Percentiles rank a stretch among this genome's conserved stretches.
Conservation (phyloP, 2,888 invertebrate genomes). For the Oasisia sp. region DNA sequence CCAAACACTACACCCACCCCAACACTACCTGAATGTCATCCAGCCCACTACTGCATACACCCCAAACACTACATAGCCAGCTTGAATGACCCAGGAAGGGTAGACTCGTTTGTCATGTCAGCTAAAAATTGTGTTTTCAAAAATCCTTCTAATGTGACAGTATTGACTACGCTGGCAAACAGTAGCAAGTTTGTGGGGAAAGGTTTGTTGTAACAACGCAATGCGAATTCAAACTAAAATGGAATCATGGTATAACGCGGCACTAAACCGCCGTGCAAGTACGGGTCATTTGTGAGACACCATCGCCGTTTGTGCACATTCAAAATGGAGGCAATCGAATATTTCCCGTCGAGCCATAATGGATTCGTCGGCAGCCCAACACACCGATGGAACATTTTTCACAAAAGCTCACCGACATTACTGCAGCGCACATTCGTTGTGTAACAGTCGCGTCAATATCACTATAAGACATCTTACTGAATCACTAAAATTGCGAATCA, state of each 20-base stretch:
- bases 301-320: neutral
- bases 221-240: neutral
- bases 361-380: slow-evolving; percentile 6
- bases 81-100: neutral
- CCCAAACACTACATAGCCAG: neutral
- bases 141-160: neutral
- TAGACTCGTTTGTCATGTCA: neutral
- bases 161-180: neutral
- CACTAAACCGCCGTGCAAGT: neutral
- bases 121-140: neutral
- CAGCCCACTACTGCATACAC: too few relatives aligned
- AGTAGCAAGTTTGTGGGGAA: neutral
- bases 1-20: too few relatives aligned
- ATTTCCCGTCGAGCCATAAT: neutral
- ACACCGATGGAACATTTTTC: neutral
- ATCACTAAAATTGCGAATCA: neutral
- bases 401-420: slow-evolving; percentile 13
- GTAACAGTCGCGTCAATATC: neutral
- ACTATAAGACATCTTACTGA: slow-evolving; percentile 13
- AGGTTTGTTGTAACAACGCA: neutral
- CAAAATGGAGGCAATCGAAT: neutral
- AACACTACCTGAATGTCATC: too few relatives aligned
- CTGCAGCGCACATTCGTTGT: neutral
- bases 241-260: neutral
- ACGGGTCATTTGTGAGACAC: neutral